phyloP scores from a whole-genome alignment of 2,113 vertebrate genomes.

The Hassar affinis region DNA sequence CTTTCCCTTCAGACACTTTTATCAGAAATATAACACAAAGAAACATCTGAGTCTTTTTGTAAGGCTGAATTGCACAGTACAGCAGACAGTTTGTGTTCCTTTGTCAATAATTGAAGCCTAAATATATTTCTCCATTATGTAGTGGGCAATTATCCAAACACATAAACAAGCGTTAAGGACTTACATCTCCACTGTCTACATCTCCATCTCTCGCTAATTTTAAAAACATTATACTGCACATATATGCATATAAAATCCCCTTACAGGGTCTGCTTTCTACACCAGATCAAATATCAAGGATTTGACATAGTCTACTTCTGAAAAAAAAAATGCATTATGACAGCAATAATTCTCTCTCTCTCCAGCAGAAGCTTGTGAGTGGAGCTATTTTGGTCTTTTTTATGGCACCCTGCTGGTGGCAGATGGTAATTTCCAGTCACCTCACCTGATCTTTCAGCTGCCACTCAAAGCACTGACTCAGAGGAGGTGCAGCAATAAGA shows the following conservation, averaged over 20 bases:
- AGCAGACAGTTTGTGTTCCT: constrained; percentile 56
- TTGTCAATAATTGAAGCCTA: constrained; percentile 62
- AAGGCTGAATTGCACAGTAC: not conserved
- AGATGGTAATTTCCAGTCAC: constrained; percentile 17
- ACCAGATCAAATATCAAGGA: not conserved
- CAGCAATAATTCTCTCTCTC: constrained; percentile 4
- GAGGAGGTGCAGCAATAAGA: not conserved
- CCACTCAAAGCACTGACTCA: constrained; percentile 21
- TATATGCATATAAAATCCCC: not conserved
- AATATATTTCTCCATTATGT: constrained; percentile 52
- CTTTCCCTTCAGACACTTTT: not conserved
- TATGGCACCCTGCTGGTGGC: constrained; percentile 18
- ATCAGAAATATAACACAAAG: not conserved
- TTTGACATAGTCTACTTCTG: not conserved
- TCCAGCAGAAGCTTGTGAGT: constrained; percentile 2
- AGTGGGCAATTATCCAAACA: constrained; percentile 57
- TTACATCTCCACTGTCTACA: not conserved
- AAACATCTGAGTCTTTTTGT: constrained; percentile 3
- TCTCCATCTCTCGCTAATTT: not conserved
- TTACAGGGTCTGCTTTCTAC: not conserved
- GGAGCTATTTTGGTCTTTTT: constrained; percentile 8
- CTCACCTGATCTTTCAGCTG: constrained; percentile 19
- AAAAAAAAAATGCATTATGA: constrained; percentile 5
- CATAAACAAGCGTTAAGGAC: constrained; percentile 33
- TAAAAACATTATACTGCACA: not conserved